Evolutionary conservation across 1,140 invertebrate species (phyloP).

Genomic region (Calycopis cecrops): DNA sequence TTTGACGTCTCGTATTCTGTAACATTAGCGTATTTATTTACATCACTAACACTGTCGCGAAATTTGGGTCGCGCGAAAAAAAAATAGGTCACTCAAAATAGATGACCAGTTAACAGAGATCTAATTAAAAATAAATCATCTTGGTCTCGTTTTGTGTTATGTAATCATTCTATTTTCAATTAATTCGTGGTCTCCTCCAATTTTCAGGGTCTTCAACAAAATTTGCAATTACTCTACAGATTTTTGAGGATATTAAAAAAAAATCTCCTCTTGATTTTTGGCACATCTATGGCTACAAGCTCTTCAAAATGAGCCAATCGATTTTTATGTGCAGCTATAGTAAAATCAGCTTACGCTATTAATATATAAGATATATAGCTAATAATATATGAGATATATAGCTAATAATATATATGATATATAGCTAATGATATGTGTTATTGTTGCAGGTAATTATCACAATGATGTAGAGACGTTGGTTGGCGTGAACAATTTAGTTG

Average conservation of each 20-base stretch:
- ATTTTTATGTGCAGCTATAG: too few relatives aligned
- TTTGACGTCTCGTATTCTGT: conserved; percentile 57
- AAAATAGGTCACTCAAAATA: conserved; percentile 65
- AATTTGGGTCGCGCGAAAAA: conserved; percentile 49
- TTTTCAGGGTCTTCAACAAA: background rate
- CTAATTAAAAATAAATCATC: conserved; percentile 42
- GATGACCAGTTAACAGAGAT: conserved; percentile 61
- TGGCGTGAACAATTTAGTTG: conserved; percentile 19
- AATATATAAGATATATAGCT: conserved; percentile 21
- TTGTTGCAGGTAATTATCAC: conserved; percentile 48
- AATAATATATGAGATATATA: conserved; percentile 19
- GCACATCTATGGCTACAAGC: too few relatives aligned
- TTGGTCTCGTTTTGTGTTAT: conserved; percentile 28
- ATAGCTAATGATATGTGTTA: conserved; percentile 21
- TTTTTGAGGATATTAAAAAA: too few relatives aligned
- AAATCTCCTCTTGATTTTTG: too few relatives aligned
- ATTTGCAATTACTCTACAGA: background rate
- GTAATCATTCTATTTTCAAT: conserved; percentile 21
- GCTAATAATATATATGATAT: conserved; percentile 23
- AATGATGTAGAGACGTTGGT: conserved; percentile 15
- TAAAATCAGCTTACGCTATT: too few relatives aligned
- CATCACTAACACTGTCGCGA: conserved; percentile 62
- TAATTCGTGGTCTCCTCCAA: conserved; percentile 3
- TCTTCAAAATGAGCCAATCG: too few relatives aligned
- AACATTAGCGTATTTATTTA: conserved; percentile 57